Percentiles rank a stretch among this genome's conserved stretches.
Evolutionary conservation across 2,888 invertebrate genomes (phyloP).

Genomic region (Sphaerophoria taeniata): DNA sequence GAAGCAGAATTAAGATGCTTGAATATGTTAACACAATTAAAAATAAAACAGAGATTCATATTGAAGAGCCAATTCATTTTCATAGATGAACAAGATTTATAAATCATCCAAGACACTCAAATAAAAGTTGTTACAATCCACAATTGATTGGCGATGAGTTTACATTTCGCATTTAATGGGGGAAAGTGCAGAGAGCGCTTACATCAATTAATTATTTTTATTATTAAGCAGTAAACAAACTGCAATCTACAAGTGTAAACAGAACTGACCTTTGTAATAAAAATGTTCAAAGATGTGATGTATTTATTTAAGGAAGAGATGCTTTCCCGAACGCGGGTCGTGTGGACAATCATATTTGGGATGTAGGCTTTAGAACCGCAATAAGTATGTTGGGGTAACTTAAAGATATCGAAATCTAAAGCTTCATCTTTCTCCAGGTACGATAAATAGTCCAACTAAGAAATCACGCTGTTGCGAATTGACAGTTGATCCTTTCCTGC

Average conservation of each 20-base stretch:
- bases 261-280: constrained; percentile 16
- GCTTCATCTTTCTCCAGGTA: too few relatives aligned
- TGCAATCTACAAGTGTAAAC: constrained; percentile 8
- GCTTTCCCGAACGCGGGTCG: not conserved
- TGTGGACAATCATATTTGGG: too few relatives aligned
- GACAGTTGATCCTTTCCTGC: too few relatives aligned
- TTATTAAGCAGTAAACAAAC: not conserved
- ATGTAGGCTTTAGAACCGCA: too few relatives aligned
- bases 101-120: not conserved
- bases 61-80: constrained; percentile 2
- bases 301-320: not conserved
- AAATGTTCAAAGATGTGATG: not conserved
- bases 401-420: too few relatives aligned
- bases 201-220: constrained; percentile 7
- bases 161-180: constrained; percentile 9
- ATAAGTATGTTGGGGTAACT: too few relatives aligned
- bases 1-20: constrained; percentile 4
- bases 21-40: not conserved
- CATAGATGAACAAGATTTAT: constrained; percentile 3
- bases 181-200: not conserved
- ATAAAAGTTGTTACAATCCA: not conserved
- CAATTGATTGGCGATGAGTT: constrained; percentile 12
- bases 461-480: too few relatives aligned
- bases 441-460: too few relatives aligned
- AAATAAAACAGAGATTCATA: not conserved